These are phyloP conservation scores for Aspidoscelis tigris DNA, from an alignment of 2,113 vertebrate genomes.

Conservation along the genomic window DNA sequence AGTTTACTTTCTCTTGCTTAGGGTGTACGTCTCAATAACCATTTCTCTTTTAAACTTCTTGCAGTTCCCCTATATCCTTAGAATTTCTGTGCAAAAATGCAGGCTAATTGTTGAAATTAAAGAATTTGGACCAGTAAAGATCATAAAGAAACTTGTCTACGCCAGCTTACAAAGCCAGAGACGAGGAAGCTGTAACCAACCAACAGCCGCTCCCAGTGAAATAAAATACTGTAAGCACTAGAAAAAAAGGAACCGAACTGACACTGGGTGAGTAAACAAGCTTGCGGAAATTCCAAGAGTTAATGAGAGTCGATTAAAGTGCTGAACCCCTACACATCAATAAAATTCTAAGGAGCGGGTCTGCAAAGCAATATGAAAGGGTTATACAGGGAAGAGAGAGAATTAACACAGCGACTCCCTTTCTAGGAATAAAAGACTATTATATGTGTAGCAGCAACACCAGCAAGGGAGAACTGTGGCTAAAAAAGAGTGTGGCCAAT, in stretches of 20 bases:
- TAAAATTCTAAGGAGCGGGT: background rate
- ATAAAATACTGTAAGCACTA: constrained; percentile 44
- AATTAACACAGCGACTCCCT: background rate
- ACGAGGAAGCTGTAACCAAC: constrained; percentile 44
- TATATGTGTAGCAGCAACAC: background rate
- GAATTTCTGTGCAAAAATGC: background rate
- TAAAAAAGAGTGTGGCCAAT: background rate
- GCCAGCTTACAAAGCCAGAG: background rate
- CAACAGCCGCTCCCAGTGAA: constrained; percentile 62
- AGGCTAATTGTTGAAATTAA: background rate
- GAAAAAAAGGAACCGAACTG: constrained; percentile 32
- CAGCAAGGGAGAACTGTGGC: background rate
- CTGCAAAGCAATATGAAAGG: constrained; percentile 4
- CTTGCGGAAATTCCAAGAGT: constrained; percentile 42
- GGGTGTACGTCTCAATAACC: no score
- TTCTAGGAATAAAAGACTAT: background rate
- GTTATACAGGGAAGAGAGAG: constrained; percentile 4
- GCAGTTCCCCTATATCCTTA: background rate
- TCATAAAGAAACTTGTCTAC: background rate
- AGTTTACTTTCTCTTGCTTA: background rate
- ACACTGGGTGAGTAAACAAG: constrained; percentile 53
- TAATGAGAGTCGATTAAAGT: background rate
- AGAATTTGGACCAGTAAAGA: background rate
- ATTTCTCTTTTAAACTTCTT: background rate
- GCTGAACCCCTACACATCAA: constrained; percentile 1